A percentile compares a stretch with the other conserved stretches of the same genome.
Conservation (phyloP, 2,113 vertebrate genomes). For the Protobothrops mucrosquamatus region DNA sequence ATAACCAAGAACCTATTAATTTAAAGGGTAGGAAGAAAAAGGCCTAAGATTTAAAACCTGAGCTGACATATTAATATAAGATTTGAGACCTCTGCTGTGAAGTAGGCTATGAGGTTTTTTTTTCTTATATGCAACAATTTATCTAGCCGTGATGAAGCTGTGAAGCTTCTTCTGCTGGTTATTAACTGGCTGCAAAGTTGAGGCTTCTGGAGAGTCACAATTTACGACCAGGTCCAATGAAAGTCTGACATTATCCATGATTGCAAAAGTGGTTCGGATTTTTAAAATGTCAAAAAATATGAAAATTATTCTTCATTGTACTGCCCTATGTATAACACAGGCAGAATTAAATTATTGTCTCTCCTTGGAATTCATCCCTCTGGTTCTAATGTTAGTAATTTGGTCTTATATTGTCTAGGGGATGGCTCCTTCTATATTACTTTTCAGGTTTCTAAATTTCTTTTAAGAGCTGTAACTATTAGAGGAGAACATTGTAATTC, state of each 20-base stretch:
- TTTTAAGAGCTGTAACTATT: no score
- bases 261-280: neutral
- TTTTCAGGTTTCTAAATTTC: no score
- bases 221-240: neutral
- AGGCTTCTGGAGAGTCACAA: neutral
- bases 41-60: neutral
- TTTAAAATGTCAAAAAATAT: neutral
- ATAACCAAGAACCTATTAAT: neutral
- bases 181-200: neutral
- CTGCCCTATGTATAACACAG: no score
- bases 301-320: neutral
- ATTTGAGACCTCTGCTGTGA: neutral
- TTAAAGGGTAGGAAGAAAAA: neutral
- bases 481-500: no score
- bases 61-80: neutral
- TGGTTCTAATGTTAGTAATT: no score
- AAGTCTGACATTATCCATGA: neutral
- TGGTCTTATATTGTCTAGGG: no score
- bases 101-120: neutral
- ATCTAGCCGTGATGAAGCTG: neutral
- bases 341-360: no score
- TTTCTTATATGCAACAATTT: neutral
- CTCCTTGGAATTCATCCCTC: no score
- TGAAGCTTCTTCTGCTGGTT: neutral
- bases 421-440: no score